Base-by-base conservation (phyloP, 2,888 invertebrate species). In the Parnassius smintheus region DNA sequence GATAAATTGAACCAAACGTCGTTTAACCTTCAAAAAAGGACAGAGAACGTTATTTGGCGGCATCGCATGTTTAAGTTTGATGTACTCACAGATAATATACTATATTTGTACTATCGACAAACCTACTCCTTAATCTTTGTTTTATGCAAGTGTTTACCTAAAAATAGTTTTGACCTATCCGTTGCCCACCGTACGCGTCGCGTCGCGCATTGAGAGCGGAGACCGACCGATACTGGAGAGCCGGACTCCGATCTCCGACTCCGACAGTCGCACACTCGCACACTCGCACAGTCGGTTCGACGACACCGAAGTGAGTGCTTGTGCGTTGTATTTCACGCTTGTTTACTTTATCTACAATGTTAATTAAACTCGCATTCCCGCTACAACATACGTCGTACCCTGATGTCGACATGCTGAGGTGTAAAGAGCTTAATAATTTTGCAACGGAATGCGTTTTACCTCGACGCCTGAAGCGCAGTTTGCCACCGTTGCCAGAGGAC, bases 401-500 rank as follows among this genome's bases (percentile, higher is more conserved):
- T 9, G 87, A 88, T 72, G 84, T 87, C 0, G 88, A 87, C 64
- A 87, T 89, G 87, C 65, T 89, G 62, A 76, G 85, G 70, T 76
- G 77, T 62, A 89, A 86, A 54, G 88, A 88, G 52, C 69, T 79
- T n/a, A 86, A 83, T 59, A 74, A 71, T 65, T 87, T 82, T 56
- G 83, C 81, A 3, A 86, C 85, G 0, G 88, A 90, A 67, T 90
- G 86, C 68, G 84, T 88, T 13, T 70, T 86, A 22, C 88, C 89
- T 9, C 75, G 83, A 9, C 78, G 88, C 1, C 82, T 86, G 1
- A 88, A 87, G 66, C 77, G 88, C 48, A 79, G 75, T 49, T 71
- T 91, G 3, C 83, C 91, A 8, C 83, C 91, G 1, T 68, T 91
- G 22, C 89, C 88, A 0, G 91, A 91, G 67, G 90, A 90, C 68